phyloP scores from a whole-genome alignment of 2,113 vertebrate genomes.

The Jacana jacana region DNA sequence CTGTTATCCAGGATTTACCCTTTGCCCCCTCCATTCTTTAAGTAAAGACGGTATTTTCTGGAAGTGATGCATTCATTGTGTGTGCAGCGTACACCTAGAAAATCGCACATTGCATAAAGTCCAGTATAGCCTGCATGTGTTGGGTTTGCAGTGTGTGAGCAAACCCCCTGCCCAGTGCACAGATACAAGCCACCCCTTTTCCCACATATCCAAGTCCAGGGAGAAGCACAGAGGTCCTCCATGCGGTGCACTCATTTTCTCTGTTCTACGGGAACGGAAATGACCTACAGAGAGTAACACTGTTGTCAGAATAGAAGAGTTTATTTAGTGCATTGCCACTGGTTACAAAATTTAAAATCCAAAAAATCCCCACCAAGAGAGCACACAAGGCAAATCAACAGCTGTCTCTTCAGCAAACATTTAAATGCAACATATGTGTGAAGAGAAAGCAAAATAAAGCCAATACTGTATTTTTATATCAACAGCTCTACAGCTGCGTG shows the following conservation, averaged over 20 bases:
- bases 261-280: background rate
- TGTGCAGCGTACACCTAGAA: background rate
- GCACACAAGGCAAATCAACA: background rate
- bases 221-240: background rate
- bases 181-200: background rate
- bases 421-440: background rate
- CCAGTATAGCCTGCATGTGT: accelerated
- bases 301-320: background rate
- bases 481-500: background rate
- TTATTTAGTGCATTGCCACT: background rate
- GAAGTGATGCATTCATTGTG: background rate
- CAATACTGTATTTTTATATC: background rate
- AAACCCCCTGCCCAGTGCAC: background rate
- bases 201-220: background rate
- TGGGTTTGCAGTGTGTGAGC: background rate
- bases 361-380: background rate
- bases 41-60: background rate
- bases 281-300: background rate
- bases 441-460: background rate
- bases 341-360: background rate
- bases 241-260: background rate
- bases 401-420: background rate
- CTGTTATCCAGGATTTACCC: background rate
- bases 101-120: background rate
- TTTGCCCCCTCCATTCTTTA: background rate